Conservation (phyloP, 2,888 invertebrate species). For the Plebejus anna region DNA sequence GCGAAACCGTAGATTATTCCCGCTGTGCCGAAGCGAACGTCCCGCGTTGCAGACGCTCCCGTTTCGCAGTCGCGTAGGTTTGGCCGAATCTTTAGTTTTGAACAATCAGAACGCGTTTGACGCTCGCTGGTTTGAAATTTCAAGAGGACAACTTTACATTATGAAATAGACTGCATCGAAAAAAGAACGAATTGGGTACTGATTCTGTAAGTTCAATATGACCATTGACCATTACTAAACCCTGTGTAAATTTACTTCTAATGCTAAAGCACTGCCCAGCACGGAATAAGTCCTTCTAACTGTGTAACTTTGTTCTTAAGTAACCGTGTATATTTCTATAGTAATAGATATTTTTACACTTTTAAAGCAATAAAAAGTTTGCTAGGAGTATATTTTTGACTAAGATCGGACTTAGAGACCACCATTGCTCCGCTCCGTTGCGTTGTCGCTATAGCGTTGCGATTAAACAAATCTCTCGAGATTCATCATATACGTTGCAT, state of each 20-base stretch:
- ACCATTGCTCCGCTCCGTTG: neutral
- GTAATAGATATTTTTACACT: neutral
- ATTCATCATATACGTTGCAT: too few species aligned
- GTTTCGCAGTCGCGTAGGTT: too few species aligned
- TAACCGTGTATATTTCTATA: neutral
- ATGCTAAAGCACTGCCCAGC: constrained; percentile 26
- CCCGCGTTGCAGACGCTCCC: too few species aligned
- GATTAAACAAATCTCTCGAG: too few species aligned
- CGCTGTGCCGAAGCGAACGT: too few species aligned
- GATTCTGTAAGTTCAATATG: constrained; percentile 8
- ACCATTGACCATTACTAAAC: constrained; percentile 29
- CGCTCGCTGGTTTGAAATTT: too few species aligned
- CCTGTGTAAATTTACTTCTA: constrained; percentile 39
- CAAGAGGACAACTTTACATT: too few species aligned
- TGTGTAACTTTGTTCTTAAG: neutral
- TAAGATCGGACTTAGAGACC: neutral
- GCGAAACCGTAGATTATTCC: too few species aligned
- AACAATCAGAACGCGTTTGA: neutral
- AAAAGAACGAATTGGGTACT: neutral
- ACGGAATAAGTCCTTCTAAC: neutral
- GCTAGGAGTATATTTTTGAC: neutral
- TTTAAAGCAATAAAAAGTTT: neutral
- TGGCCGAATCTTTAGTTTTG: neutral
- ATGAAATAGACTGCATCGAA: neutral
- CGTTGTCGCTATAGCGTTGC: neutral